A percentile compares a stretch with the other conserved stretches of the same genome.
Conservation (phyloP, 2,113 vertebrate species). For the Cichladusa arquata region DNA sequence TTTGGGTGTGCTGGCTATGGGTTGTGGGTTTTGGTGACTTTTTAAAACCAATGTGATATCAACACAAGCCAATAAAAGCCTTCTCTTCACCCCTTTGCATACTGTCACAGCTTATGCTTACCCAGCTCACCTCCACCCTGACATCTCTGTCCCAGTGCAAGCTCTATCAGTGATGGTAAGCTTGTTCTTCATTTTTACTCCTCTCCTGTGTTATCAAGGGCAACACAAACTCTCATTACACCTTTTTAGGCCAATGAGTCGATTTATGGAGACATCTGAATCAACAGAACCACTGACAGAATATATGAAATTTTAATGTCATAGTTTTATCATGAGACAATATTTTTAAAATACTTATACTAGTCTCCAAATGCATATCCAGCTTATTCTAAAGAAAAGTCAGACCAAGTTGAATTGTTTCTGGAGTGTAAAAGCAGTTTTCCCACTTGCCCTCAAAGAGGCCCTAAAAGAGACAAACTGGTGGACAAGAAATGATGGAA, state of each 20-base stretch:
- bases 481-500: neutral
- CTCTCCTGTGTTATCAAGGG: neutral
- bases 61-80: neutral
- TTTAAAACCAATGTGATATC: neutral
- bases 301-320: neutral
- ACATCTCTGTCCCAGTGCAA: neutral
- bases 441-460: neutral
- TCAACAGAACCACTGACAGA: neutral
- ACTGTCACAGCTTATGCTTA: neutral
- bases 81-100: neutral
- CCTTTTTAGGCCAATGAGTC: neutral
- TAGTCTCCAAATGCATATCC: neutral
- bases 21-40: rapidly evolving
- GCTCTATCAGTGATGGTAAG: neutral
- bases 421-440: neutral
- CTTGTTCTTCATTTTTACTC: neutral
- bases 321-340: neutral
- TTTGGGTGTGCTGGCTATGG: neutral
- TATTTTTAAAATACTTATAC: neutral
- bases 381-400: neutral
- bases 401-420: neutral
- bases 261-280: neutral
- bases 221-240: neutral
- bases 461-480: neutral
- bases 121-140: neutral